A percentile compares a stretch with the other conserved stretches of the same genome.
These are phyloP conservation scores for Ectropis crepuscularia DNA, from an alignment of 2,888 invertebrate genomes.

Conservation along the genomic window DNA sequence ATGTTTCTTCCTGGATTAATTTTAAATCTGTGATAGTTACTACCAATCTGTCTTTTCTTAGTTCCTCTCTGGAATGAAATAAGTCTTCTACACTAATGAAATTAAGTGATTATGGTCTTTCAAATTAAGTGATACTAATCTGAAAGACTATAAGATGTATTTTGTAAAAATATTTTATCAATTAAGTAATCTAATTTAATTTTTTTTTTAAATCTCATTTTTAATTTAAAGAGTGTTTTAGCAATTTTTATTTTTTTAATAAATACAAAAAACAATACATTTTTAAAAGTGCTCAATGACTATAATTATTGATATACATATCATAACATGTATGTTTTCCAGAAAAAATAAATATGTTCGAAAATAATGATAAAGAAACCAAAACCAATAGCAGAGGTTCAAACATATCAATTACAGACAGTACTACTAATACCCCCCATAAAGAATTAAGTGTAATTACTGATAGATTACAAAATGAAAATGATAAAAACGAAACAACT, in stretches of 20 bases:
- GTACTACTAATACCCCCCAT: conserved; percentile 58
- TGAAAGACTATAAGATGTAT: not conserved
- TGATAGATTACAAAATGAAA: conserved; percentile 51
- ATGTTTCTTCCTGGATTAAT: conserved; percentile 29
- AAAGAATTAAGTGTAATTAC: conserved; percentile 56
- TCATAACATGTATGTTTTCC: conserved; percentile 46
- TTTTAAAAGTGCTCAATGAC: too few species aligned
- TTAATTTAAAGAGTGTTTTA: too few species aligned
- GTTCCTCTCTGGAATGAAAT: conserved; percentile 17
- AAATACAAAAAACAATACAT: too few species aligned
- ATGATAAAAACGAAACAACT: conserved; percentile 46
- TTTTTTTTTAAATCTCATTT: too few species aligned
- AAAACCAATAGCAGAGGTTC: conserved; percentile 66
- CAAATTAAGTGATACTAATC: too few species aligned
- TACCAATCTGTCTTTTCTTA: conserved; percentile 17
- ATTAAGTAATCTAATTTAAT: too few species aligned
- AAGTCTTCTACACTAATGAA: not conserved
- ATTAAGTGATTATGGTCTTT: not conserved
- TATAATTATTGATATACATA: too few species aligned
- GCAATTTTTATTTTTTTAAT: too few species aligned
- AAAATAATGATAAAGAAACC: conserved; percentile 68
- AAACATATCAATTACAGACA: conserved; percentile 69
- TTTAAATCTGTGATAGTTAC: conserved; percentile 20
- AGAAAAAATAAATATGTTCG: conserved; percentile 83
- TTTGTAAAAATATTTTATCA: too few species aligned